Evolutionary conservation across 2,797 vertebrate genomes (phyloP), one percentile per base, ranked within the genome.

Genomic region (Urosaurus nigricauda): DNA sequence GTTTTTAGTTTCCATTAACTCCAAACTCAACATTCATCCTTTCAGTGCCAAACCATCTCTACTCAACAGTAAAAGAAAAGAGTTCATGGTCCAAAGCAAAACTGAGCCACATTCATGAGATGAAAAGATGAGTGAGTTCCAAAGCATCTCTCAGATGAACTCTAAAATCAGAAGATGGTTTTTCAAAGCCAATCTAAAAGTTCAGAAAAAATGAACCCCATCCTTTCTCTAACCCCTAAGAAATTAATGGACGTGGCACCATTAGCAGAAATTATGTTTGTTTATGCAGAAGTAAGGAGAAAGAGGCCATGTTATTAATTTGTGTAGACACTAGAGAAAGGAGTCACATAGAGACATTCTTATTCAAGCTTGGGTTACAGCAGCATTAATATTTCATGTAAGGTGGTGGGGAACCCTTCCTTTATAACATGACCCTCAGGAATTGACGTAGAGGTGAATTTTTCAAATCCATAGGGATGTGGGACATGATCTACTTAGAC

Each of bases 81-180:
- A 53, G 21, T 35, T 37, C 68, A n/a, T 37, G 47, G n/a, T 29
- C n/a, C 47, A 71, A 47, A 71, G 4, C 65, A 70, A 71, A 84
- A 6, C 12, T 37, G 19, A 35, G 32, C 8, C 29, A 70, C 47
- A n/a, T 13, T 84, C 32, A 14, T 51, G 51, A 32, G 24, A 32
- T 83, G 37, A 29, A 83, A 19, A 73, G 43, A 51, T 47, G 32
- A 83, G 43, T 83, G 16, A 83, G 9, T 0, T 4, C 63, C 29
- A n/a, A 35, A 51, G 29, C 32, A 68, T 21, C 0, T 47, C 32
- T 84, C 47, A 53, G 47, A 53, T 84, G 68, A 84, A 37, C 21
- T 73, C 51, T 84, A 43, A 83, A 83, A 70, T 47, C 70, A 21
- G 60, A 82, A 63, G 37, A 68, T 40, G 47, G 32, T 83, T 81